These are phyloP conservation scores for Trichogramma evanescens DNA, from an alignment of 2,888 invertebrate species.

Conservation along the genomic window DNA sequence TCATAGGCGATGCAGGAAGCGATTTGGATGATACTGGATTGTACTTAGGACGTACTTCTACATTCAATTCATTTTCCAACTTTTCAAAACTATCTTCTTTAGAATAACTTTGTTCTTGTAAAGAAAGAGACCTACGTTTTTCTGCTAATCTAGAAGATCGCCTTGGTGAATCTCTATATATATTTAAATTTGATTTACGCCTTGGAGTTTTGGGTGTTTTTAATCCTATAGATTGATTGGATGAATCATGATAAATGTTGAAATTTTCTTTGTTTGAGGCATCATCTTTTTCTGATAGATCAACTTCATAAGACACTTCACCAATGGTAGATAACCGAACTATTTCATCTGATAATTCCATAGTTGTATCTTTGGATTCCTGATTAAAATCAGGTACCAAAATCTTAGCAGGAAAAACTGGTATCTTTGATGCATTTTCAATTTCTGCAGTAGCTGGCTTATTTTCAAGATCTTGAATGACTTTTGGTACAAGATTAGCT, in stretches of 20 bases:
- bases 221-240: not conserved
- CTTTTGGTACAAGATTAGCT: not conserved
- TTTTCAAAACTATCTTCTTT: slow-evolving; percentile 18
- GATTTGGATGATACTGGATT: slow-evolving; percentile 10
- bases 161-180: slow-evolving; percentile 7
- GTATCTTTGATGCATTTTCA: not conserved
- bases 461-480: not conserved
- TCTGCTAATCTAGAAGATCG: slow-evolving; percentile 23
- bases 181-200: not conserved
- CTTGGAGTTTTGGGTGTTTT: slow-evolving; percentile 9
- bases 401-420: slow-evolving; percentile 1
- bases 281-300: slow-evolving; percentile 9
- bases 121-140: slow-evolving; percentile 3
- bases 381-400: slow-evolving; percentile 6
- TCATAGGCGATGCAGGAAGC: slow-evolving; percentile 14
- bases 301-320: slow-evolving; percentile 19
- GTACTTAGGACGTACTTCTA: not conserved
- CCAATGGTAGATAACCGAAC: slow-evolving; percentile 19
- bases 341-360: slow-evolving; percentile 1
- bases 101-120: not conserved
- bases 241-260: not conserved
- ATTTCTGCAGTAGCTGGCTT: not conserved
- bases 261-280: not conserved
- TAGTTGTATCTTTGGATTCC: slow-evolving; percentile 6
- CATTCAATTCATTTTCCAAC: slow-evolving; percentile 19